Base-by-base conservation (phyloP, 2,113 vertebrate species). In the Pelmatolapia mariae region DNA sequence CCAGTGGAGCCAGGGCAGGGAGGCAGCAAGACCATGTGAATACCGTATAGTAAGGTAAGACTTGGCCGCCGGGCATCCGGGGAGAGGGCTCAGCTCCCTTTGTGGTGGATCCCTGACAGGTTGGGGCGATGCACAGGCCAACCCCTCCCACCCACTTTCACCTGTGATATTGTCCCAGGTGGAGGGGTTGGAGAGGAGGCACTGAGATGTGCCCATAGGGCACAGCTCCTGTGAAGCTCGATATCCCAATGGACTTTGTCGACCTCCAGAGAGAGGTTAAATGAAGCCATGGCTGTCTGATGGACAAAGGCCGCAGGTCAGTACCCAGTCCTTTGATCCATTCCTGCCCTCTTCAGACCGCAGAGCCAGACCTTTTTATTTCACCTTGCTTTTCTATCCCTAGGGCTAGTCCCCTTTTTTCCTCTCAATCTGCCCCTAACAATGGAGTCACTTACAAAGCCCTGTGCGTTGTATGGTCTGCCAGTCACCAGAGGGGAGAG, bases 361-460 rank as follows among this genome's bases (percentile, higher is more conserved):
- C 93, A 95, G 94, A 96, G 91, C 89, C 92, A 95, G 94, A 93
- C 94, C 93, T 94, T 95, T 96, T 94, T 94, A 94, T 96, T 94
- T 95, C 94, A 95, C 94, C 93, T 94, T 95, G 94, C 90, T 94
- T 90, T 93, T 92, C 93, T 93, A 87, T 95, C 95, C 94, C 90
- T 68, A 89, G 82, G 95, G 94, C 93, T 92, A 93, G 90, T 89
- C 91, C 89, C 93, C 93, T 92, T 94, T 93, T 94, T 95, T 95
- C 91, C 95, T 94, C 94, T 95, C 95, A 95, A 94, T 95, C 95
- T 93, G 93, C 92, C 93, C 88, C 95, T 81, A 89, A 96, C 95
- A 96, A 96, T 96, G 94, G 96, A 97, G 92, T 97, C 96, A 96
- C 96, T 97, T 96, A 97, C 96, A 96, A 96, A 97, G 96, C 95